A percentile compares a stretch with the other conserved stretches of the same genome.
Evolutionary conservation across 2,888 invertebrate genomes (phyloP).

Genomic region (Agonopterix subpropinquella): DNA sequence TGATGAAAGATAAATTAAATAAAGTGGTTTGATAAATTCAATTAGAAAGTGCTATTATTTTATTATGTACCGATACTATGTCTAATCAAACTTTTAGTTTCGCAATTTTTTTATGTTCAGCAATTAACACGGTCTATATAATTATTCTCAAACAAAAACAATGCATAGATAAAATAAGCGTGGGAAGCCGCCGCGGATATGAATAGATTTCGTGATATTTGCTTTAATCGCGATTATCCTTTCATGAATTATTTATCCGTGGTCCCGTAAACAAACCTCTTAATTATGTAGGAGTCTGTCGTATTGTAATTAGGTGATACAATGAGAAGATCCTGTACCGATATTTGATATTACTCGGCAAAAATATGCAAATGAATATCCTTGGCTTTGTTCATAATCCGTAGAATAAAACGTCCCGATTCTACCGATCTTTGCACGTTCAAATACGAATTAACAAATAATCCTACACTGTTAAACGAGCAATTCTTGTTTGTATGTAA

Average conservation of each 20-base stretch:
- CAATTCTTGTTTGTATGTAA: too few relatives aligned
- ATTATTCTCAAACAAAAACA: conserved; percentile 4
- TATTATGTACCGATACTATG: too few relatives aligned
- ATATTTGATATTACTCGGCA: conserved; percentile 53
- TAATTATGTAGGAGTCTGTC: conserved; percentile 42
- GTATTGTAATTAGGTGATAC: conserved; percentile 45
- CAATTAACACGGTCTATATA: too few relatives aligned
- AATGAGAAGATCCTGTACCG: conserved; percentile 29
- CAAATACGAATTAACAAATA: not conserved
- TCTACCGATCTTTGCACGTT: not conserved
- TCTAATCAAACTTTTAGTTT: too few relatives aligned
- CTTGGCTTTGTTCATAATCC: too few relatives aligned
- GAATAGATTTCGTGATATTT: conserved; percentile 40
- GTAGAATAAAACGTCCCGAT: too few relatives aligned
- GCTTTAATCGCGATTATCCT: conserved; percentile 43
- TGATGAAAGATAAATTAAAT: too few relatives aligned
- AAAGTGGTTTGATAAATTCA: too few relatives aligned
- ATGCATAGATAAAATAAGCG: conserved; percentile 16
- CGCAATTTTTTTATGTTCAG: too few relatives aligned
- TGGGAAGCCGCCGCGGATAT: conserved; percentile 25
- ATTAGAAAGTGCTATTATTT: too few relatives aligned
- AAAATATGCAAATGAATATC: conserved; percentile 61
- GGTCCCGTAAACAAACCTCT: conserved; percentile 25
- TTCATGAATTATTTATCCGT: conserved; percentile 53
- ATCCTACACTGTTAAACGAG: too few relatives aligned